Evolutionary conservation across 2,888 invertebrate genomes (phyloP).

Genomic region (Plagodis pulveraria): DNA sequence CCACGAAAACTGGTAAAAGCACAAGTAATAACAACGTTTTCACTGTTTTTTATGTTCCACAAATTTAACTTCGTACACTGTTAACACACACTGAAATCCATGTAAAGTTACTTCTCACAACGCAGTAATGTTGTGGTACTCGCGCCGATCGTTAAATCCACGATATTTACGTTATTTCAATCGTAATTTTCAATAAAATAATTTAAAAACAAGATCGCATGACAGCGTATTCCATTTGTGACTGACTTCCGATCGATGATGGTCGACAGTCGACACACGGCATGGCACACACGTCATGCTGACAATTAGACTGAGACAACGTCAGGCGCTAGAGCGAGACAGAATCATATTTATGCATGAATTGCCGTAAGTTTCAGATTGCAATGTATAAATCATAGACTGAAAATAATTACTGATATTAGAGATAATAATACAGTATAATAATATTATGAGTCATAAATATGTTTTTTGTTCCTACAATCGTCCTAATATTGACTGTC

Average conservation of each 20-base stretch:
- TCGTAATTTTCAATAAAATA: slow-evolving; percentile 51
- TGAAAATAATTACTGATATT: no score
- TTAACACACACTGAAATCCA: slow-evolving; percentile 50
- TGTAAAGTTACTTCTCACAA: slow-evolving; percentile 38
- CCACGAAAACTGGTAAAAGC: slow-evolving; percentile 65
- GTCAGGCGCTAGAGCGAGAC: slow-evolving; percentile 49
- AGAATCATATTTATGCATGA: not conserved
- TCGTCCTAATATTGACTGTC: no score
- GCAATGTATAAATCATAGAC: no score
- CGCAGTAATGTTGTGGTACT: slow-evolving; percentile 35
- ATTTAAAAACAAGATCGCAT: slow-evolving; percentile 62
- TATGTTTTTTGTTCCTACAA: no score
- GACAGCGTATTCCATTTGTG: slow-evolving; percentile 62
- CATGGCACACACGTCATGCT: slow-evolving; percentile 71
- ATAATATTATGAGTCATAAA: no score
- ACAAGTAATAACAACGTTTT: slow-evolving; percentile 51
- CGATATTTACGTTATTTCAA: slow-evolving; percentile 40
- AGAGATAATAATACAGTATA: no score
- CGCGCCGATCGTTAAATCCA: slow-evolving; percentile 38
- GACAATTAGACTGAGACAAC: slow-evolving; percentile 59
- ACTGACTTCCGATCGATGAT: slow-evolving; percentile 66
- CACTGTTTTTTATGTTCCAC: slow-evolving; percentile 47
- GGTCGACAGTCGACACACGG: slow-evolving; percentile 21
- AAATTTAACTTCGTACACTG: slow-evolving; percentile 37
- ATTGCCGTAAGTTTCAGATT: no score